phyloP scores from a whole-genome alignment of 2,113 vertebrate species.

The Eonycteris spelaea region DNA sequence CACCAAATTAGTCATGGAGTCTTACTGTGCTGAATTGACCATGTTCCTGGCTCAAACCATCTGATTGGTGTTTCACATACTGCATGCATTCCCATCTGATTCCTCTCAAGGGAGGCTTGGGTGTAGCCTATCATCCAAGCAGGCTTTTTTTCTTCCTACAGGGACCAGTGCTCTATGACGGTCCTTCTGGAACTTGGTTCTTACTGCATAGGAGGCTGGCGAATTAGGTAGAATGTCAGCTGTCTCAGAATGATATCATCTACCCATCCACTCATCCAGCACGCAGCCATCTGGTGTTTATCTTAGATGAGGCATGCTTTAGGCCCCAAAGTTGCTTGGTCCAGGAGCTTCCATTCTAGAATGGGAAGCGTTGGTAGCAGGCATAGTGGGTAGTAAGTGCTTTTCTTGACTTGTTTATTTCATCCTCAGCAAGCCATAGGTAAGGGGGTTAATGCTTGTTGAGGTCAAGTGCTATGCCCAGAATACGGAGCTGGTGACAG shows the following conservation, averaged over 20 bases:
- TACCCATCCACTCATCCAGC: too few relatives aligned
- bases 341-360: neutral
- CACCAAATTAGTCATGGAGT: neutral
- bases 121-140: neutral
- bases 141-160: neutral
- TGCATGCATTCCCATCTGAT: neutral
- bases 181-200: neutral
- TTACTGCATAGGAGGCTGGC: neutral
- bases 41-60: neutral
- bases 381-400: neutral
- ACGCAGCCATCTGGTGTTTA: rapidly evolving
- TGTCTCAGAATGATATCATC: neutral
- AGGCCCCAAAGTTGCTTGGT: neutral
- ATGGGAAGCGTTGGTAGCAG: neutral
- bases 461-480: neutral
- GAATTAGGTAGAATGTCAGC: neutral
- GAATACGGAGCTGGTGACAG: neutral
- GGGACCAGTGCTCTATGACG: neutral
- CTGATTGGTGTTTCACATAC: neutral
- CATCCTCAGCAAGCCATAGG: neutral
- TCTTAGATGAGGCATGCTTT: neutral
- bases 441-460: neutral
- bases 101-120: neutral
- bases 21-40: neutral
- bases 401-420: neutral